Conservation (phyloP, 2,113 vertebrate genomes). For the Delphinapterus leucas region DNA sequence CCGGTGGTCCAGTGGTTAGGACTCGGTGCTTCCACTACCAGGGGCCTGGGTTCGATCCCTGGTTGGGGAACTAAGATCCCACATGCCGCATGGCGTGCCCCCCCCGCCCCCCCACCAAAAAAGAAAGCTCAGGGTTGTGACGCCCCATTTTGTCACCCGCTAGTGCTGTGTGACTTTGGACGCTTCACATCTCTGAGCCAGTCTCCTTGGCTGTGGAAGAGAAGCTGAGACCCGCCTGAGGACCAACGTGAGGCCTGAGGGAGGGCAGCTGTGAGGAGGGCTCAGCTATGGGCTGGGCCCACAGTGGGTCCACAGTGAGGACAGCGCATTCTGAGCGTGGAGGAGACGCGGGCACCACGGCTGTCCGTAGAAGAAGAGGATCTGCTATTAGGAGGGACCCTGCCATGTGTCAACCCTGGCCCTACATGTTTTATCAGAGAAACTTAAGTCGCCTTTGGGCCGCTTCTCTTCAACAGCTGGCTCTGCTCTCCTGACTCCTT, state of each 20-base stretch:
- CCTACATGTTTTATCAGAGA: too few relatives aligned
- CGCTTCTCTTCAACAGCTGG: neutral
- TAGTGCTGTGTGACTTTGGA: neutral
- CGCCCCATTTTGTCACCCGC: neutral
- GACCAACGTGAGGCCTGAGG: rapidly evolving
- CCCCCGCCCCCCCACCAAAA: too few relatives aligned
- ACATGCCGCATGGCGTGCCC: rapidly evolving
- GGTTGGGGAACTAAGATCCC: neutral
- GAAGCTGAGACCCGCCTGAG: neutral
- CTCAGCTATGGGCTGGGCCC: neutral
- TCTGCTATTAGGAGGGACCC: neutral
- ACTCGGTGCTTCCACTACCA: rapidly evolving
- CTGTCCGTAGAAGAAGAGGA: neutral
- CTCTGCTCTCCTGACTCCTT: neutral
- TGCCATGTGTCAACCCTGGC: rapidly evolving
- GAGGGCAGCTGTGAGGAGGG: neutral
- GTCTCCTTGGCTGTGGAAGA: neutral
- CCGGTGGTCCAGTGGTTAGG: neutral
- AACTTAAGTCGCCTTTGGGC: too few relatives aligned
- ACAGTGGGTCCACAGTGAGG: neutral
- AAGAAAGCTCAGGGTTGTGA: neutral
- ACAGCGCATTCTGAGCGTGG: neutral
- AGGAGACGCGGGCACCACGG: neutral
- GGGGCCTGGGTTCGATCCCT: neutral
- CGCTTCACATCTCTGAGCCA: rapidly evolving